Percentiles rank a stretch among this genome's conserved stretches.
Conservation (phyloP, 1,140 invertebrate species). For the Heliothis subflexa region DNA sequence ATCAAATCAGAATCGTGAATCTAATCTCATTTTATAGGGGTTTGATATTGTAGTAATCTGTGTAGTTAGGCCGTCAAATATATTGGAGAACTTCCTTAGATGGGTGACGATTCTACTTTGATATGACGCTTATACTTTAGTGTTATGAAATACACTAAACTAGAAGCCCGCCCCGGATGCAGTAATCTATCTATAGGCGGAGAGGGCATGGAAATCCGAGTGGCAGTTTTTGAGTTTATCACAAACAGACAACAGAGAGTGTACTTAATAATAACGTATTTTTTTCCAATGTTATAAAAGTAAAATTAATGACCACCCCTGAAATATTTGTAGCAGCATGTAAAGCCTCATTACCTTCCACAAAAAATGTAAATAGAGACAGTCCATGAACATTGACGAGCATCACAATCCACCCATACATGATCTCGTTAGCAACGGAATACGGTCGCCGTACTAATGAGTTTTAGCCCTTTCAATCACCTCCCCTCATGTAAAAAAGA, state of each 20-base stretch:
- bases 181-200: too few species aligned
- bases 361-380: constrained; percentile 20
- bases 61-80: not conserved
- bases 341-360: not conserved
- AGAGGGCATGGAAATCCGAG: too few species aligned
- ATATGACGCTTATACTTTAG: not conserved
- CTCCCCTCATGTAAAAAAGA: constrained; percentile 71
- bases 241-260: too few species aligned
- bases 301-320: too few species aligned
- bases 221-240: too few species aligned
- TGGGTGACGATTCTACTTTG: not conserved
- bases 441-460: constrained; percentile 67
- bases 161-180: too few species aligned
- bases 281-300: not conserved
- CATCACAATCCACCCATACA: constrained; percentile 25
- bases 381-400: not conserved
- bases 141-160: not conserved
- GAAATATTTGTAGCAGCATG: too few species aligned
- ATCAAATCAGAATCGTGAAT: constrained; percentile 17
- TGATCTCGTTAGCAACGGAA: constrained; percentile 39
- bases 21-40: constrained; percentile 23
- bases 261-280: not conserved
- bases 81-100: not conserved
- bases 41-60: constrained; percentile 1
- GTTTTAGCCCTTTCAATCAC: constrained; percentile 71